Percentiles rank a stretch among this genome's conserved stretches.
phyloP scores from a whole-genome alignment of 2,113 vertebrate genomes.

The Oreocharis arfaki region DNA sequence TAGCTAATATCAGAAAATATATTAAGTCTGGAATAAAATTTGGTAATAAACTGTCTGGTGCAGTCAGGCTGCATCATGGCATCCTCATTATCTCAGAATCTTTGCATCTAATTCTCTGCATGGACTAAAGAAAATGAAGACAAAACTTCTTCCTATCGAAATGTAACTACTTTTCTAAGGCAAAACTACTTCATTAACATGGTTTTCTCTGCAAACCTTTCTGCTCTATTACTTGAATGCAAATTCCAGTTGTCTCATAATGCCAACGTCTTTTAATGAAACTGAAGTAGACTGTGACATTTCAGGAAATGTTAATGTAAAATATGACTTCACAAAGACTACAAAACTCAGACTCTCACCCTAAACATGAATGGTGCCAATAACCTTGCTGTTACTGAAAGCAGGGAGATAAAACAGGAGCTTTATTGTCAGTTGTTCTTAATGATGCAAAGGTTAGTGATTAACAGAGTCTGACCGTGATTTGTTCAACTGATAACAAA shows the following conservation, averaged over 20 bases:
- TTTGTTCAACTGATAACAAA: not conserved
- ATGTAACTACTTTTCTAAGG: not conserved
- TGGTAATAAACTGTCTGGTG: not conserved
- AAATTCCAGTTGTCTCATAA: not conserved
- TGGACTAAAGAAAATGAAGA: not conserved
- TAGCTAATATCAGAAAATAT: not conserved
- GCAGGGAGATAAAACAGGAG: not conserved
- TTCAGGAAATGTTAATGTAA: not conserved
- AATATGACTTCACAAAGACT: not conserved
- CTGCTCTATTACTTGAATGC: not conserved
- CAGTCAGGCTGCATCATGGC: not conserved
- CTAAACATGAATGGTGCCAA: not conserved
- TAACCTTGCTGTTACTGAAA: not conserved
- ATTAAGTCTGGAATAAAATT: not conserved
- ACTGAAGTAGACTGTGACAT: not conserved
- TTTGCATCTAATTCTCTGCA: not conserved
- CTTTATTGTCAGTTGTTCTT: not conserved
- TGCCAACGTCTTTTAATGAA: not conserved
- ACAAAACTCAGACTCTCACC: not conserved
- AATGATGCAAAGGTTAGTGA: not conserved
- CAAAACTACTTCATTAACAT: not conserved
- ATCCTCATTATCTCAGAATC: not conserved
- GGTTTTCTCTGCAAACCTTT: not conserved
- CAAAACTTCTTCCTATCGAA: not conserved
- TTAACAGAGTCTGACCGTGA: not conserved